A percentile compares a stretch with the other conserved stretches of the same genome.
Conservation (phyloP, 2,113 vertebrate genomes). For the Ornithorhynchus anatinus region DNA sequence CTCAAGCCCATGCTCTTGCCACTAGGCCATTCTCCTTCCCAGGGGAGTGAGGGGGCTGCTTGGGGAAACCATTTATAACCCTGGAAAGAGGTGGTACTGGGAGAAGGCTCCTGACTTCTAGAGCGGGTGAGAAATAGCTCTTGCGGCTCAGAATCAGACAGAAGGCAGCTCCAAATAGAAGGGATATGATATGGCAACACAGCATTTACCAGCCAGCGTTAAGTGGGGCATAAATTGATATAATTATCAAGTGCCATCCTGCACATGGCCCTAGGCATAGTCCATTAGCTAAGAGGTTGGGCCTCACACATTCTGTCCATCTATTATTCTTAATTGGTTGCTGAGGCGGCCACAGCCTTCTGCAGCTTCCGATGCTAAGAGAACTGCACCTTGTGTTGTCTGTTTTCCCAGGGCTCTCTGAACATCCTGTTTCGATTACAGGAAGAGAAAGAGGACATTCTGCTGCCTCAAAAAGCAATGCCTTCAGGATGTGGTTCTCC, state of each 20-base stretch:
- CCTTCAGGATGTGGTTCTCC: slow-evolving; percentile 30
- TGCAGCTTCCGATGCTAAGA: slow-evolving; percentile 28
- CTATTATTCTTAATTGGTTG: slow-evolving; percentile 41
- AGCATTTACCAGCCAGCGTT: no score
- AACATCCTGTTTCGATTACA: slow-evolving; percentile 34
- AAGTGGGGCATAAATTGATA: no score
- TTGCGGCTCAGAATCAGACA: no score
- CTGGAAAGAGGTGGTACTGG: no score
- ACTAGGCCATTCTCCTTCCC: no score
- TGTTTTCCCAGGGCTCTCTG: slow-evolving; percentile 15
- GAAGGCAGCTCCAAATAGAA: no score
- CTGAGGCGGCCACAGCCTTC: slow-evolving; percentile 7
- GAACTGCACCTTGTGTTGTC: background rate
- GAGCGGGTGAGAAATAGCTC: no score
- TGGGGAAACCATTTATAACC: no score
- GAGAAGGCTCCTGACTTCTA: no score
- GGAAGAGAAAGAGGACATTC: background rate
- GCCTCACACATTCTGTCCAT: background rate
- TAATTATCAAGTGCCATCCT: background rate
- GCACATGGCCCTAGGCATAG: background rate
- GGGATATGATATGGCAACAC: no score
- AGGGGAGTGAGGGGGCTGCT: no score
- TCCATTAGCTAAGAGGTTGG: slow-evolving; percentile 1
- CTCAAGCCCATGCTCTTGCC: no score
- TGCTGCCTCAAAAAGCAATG: slow-evolving; percentile 5